Conservation (phyloP, 2,888 invertebrate genomes). For the Oscheius sp. region DNA sequence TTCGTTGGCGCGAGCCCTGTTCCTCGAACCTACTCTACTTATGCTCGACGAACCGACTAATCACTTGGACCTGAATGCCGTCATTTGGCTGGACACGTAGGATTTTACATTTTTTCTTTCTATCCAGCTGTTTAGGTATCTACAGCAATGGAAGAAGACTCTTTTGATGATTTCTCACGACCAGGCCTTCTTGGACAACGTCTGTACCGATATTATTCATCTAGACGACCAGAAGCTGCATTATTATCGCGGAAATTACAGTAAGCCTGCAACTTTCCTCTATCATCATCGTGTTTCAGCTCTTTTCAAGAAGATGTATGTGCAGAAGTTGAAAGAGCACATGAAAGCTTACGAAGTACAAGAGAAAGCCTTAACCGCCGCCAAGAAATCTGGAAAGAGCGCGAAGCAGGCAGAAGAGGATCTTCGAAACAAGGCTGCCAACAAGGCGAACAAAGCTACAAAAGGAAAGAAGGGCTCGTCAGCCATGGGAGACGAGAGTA, state of each 20-base stretch:
- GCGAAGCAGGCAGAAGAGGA: conserved; percentile 85
- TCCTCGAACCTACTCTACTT: conserved; percentile 94
- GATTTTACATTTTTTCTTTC: conserved; percentile 69
- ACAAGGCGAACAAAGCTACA: conserved; percentile 51
- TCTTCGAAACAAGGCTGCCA: conserved; percentile 51
- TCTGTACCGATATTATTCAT: conserved; percentile 98
- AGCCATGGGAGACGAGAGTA: conserved; percentile 50
- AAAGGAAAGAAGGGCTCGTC: conserved; percentile 46
- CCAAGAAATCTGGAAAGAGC: conserved; percentile 95
- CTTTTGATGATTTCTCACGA: conserved; percentile 98
- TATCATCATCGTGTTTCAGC: conserved; percentile 56
- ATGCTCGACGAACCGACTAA: conserved; percentile 99
- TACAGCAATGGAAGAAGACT: conserved; percentile 99
- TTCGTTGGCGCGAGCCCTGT: conserved; percentile 81
- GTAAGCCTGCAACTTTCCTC: conserved; percentile 56
- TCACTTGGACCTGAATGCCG: conserved; percentile 98
- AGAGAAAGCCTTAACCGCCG: conserved; percentile 91
- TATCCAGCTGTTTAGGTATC: conserved; percentile 80
- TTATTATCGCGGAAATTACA: conserved; percentile 97
- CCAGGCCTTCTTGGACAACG: conserved; percentile 98
- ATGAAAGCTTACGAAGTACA: conserved; percentile 97
- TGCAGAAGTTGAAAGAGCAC: conserved; percentile 93
- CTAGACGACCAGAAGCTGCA: conserved; percentile 91
- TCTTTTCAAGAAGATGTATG: conserved; percentile 96
- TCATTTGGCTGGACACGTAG: conserved; percentile 99